These are phyloP conservation scores for Tiliacea citrago DNA, from an alignment of 2,888 invertebrate species.

Conservation along the genomic window DNA sequence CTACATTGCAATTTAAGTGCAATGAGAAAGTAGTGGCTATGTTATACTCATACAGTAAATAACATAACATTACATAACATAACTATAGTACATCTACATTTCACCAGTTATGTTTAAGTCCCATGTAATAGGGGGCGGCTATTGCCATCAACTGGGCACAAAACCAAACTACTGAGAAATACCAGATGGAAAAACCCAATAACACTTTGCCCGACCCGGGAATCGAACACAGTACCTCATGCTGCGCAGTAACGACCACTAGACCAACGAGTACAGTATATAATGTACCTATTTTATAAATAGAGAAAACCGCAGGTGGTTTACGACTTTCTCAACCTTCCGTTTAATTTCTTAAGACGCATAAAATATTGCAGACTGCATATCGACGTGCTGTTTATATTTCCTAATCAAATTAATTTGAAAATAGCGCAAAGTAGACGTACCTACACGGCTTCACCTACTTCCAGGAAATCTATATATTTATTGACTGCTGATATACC, in stretches of 20 bases:
- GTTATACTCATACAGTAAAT: neutral
- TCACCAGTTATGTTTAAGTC: no score
- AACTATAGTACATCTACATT: no score
- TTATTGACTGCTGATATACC: constrained; percentile 8
- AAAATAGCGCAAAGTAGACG: constrained; percentile 22
- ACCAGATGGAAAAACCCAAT: no score
- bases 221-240: no score
- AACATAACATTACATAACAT: no score
- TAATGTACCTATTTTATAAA: neutral
- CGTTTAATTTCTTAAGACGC: constrained; percentile 13
- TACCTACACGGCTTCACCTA: constrained; percentile 5
- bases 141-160: no score
- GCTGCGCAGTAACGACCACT: no score
- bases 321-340: constrained; percentile 28
- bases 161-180: no score
- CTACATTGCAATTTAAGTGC: neutral
- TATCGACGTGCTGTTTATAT: constrained; percentile 31
- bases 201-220: no score
- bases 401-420: constrained; percentile 16
- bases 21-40: neutral
- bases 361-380: constrained; percentile 32
- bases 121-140: no score
- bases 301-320: constrained; percentile 17
- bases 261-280: no score
- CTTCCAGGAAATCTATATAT: constrained; percentile 23